Evolutionary conservation across 2,797 vertebrate species (phyloP).

Genomic region (Parambassis ranga): DNA sequence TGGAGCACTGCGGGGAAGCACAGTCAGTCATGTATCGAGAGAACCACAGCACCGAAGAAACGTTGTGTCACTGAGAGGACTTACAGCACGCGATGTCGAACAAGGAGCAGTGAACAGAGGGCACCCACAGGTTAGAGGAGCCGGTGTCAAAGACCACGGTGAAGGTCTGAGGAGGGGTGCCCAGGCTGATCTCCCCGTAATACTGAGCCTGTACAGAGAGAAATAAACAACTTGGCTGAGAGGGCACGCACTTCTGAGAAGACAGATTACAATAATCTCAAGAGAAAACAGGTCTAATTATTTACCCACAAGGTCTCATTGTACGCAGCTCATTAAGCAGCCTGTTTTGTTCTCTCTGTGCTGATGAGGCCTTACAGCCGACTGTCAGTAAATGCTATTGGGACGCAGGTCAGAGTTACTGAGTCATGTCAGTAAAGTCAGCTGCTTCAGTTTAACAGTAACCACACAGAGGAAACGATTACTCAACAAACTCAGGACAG

Average conservation of each 20-base stretch:
- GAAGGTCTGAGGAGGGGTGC: constrained; percentile 88
- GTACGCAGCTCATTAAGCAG: not conserved
- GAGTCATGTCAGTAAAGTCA: constrained; percentile 3
- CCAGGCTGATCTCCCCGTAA: constrained; percentile 86
- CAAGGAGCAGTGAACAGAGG: constrained; percentile 87
- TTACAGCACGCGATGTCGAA: constrained; percentile 91
- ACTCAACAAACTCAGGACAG: not conserved
- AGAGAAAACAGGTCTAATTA: not conserved
- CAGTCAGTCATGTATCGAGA: not conserved
- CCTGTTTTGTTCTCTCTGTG: not conserved
- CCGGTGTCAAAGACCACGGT: constrained; percentile 97
- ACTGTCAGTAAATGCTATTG: not conserved
- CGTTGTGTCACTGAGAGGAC: constrained; percentile 46
- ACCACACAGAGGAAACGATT: not conserved
- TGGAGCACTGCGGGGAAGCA: constrained; percentile 83
- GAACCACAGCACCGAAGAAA: accelerated
- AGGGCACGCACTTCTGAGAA: no score
- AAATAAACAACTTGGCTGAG: not conserved
- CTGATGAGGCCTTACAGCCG: not conserved
- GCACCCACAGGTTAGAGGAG: constrained; percentile 97
- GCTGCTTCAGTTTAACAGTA: not conserved
- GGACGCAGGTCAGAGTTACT: constrained; percentile 1
- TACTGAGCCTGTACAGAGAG: constrained; percentile 84
- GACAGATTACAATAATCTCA: not conserved
- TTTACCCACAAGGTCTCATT: not conserved